A percentile compares a stretch with the other conserved stretches of the same genome.
Evolutionary conservation across 2,888 invertebrate genomes (phyloP).

Genomic region (Meloe dianella): DNA sequence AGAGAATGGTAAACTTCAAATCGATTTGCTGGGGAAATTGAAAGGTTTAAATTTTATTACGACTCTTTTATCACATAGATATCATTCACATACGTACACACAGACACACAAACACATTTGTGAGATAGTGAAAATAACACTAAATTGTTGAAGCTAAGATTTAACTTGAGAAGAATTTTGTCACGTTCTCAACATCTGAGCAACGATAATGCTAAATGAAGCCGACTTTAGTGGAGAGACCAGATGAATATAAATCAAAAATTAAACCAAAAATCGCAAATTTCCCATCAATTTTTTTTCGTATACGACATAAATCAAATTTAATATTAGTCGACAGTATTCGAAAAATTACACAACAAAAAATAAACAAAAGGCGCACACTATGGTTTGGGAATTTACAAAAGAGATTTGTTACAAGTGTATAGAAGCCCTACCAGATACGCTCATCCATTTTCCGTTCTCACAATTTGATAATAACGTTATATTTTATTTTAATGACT

Average conservation of each 20-base stretch:
- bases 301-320: too few species aligned
- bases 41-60: conserved; percentile 42
- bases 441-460: conserved; percentile 10
- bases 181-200: conserved; percentile 7
- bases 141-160: background rate
- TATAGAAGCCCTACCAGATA: background rate
- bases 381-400: background rate
- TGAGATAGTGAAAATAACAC: conserved; percentile 2
- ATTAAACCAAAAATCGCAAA: background rate
- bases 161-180: conserved; percentile 12
- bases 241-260: background rate
- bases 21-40: conserved; percentile 38
- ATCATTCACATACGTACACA: too few species aligned
- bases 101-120: background rate
- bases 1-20: conserved; percentile 32
- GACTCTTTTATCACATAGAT: conserved; percentile 31
- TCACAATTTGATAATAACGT: conserved; percentile 13
- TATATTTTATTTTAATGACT: conserved; percentile 21
- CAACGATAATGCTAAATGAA: conserved; percentile 8
- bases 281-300: background rate
- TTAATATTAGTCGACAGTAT: too few species aligned
- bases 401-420: background rate
- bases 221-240: background rate
- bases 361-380: background rate
- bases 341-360: background rate